A percentile compares a stretch with the other conserved stretches of the same genome.
Evolutionary conservation across 2,888 invertebrate species (phyloP).

Genomic region (Eucera pruinosa): DNA sequence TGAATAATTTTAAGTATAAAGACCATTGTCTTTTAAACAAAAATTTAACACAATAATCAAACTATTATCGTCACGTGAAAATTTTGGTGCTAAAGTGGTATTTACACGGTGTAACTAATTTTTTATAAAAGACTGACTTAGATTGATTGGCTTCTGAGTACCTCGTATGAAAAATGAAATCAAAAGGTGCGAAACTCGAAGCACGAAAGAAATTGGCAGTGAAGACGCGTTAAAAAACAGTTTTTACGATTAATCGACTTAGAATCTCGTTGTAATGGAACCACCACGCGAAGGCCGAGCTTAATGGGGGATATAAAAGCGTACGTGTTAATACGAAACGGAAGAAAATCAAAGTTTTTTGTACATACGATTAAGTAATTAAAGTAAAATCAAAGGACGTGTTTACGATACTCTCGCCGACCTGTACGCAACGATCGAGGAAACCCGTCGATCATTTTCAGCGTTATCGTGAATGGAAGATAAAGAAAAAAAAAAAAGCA

Average conservation of each 20-base stretch:
- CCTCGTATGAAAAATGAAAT: slow-evolving; percentile 1
- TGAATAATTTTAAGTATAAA: too few species aligned
- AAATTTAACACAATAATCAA: too few species aligned
- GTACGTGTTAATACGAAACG: slow-evolving; percentile 24
- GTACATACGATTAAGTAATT: slow-evolving; percentile 68
- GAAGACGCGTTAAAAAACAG: slow-evolving; percentile 32
- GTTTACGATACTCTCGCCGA: slow-evolving; percentile 49
- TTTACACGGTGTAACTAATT: too few species aligned
- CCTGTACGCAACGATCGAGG: slow-evolving; percentile 14
- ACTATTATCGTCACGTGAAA: too few species aligned
- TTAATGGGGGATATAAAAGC: slow-evolving; percentile 21
- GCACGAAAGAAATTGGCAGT: not conserved
- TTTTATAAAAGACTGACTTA: too few species aligned
- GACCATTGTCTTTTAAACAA: too few species aligned
- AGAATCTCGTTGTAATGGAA: slow-evolving; percentile 22
- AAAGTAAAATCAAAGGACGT: slow-evolving; percentile 36
- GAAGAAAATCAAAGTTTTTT: slow-evolving; percentile 68
- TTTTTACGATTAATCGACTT: slow-evolving; percentile 16
- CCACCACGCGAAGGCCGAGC: slow-evolving; percentile 40
- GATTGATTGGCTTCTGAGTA: too few species aligned
- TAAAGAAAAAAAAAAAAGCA: slow-evolving; percentile 7
- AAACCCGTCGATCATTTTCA: slow-evolving; percentile 29
- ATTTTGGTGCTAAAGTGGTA: too few species aligned
- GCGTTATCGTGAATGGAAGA: not conserved
- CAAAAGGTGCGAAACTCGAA: not conserved